Base-by-base conservation (phyloP, 2,888 invertebrate species). In the Rhingia campestris region DNA sequence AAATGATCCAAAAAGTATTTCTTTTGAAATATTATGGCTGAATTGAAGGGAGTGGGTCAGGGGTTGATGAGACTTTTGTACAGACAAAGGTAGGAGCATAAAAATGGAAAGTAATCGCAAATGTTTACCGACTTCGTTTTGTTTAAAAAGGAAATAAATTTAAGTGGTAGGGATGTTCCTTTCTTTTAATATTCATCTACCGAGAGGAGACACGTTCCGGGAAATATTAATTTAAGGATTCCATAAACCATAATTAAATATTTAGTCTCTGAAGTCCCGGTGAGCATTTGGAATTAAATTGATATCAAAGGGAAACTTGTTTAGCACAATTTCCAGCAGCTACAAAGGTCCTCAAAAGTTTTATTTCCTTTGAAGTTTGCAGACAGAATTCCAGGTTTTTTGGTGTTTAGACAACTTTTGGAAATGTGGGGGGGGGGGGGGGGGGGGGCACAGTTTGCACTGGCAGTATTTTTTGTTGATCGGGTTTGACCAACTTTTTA, bases 11-110 rank as follows among this genome's bases (percentile, higher is more conserved):
- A 22, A 22, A 22, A 22, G 22, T 22, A 22, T 22, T 61, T 58
- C 59, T 70, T 72, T 61, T 70, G 47, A 61, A 72, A 72, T 70
- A 39, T 72, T 70, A 41, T 76, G 64, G 56, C 61, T 49, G 22
- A 63, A 43, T 56, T 74, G 67, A 73, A 58, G 72, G 32, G 56
- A 43, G 12, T 7, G 14, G 32, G 30, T 6, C 53, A 35, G 41
- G 10, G 12, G 7, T 5, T 41, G 39, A 9, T 10, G 61, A 10
- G 47, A 32, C 5, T 33, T 7, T 5, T 5, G 10, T 9, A 12
- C 14, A 49, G 32, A 1, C 9, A 54, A 43, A 14, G n/a, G 35
- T 14, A 56, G 30, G 45, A 6, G 30, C 43, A 30, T 58, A 43
- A 35, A 33, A 33, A 14, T 3, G 22, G 12, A 47, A 33, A 35